Conservation (phyloP, 2,888 invertebrate genomes). For the Auanema sp. region DNA sequence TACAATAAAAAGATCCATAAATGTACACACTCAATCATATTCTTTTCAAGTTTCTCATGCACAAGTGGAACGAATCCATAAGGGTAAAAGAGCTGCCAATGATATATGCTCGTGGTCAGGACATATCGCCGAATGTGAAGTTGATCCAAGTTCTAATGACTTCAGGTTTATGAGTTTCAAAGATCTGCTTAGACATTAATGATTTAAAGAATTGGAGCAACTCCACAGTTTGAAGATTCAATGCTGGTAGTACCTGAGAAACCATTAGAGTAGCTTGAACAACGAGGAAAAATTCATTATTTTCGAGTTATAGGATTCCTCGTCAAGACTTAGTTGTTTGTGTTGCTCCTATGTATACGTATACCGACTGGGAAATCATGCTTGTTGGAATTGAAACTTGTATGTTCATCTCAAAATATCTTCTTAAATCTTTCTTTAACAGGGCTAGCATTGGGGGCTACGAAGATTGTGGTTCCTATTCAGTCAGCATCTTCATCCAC, state of each 20-base stretch:
- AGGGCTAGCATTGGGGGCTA: slow-evolving; percentile 60
- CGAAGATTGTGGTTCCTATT: slow-evolving; percentile 58
- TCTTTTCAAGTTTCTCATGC: slow-evolving; percentile 35
- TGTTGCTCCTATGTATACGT: slow-evolving; percentile 62
- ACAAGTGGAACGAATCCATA: slow-evolving; percentile 40
- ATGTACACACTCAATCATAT: neutral
- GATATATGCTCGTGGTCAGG: slow-evolving; percentile 62
- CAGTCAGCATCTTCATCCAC: slow-evolving; percentile 59
- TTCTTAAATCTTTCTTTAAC: slow-evolving; percentile 17
- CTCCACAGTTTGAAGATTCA: slow-evolving; percentile 38
- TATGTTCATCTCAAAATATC: neutral
- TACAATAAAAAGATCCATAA: slow-evolving; percentile 5
- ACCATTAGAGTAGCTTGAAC: slow-evolving; percentile 25
- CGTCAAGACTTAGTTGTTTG: slow-evolving; percentile 56
- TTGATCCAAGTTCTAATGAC: slow-evolving; percentile 37
- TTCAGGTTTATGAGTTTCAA: slow-evolving; percentile 23
- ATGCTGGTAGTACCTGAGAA: slow-evolving; percentile 35
- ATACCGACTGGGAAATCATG: slow-evolving; percentile 63
- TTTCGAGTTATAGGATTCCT: slow-evolving; percentile 6
- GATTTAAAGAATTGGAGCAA: slow-evolving; percentile 45
- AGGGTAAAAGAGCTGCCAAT: slow-evolving; percentile 54
- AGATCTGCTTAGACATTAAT: neutral
- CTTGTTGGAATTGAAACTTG: slow-evolving; percentile 50
- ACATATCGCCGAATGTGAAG: slow-evolving; percentile 59
- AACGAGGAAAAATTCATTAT: slow-evolving; percentile 24